Evolutionary conservation across 2,888 invertebrate species (phyloP).

Genomic region (Poecilobothrus nobilitatus): DNA sequence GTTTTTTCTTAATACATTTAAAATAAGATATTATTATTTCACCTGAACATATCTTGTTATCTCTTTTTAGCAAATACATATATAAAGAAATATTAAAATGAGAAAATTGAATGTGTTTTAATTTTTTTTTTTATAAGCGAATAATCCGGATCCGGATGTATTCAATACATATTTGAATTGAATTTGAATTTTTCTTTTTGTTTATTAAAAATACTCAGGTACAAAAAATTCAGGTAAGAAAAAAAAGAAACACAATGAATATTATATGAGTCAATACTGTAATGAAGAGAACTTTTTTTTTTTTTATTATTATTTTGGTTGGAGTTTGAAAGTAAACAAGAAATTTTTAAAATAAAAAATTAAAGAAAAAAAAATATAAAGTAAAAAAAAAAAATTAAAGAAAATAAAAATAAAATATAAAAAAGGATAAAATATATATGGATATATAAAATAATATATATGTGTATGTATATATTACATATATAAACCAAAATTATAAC

Average conservation of each 20-base stretch:
- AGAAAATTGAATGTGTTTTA: no score
- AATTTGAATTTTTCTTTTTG: background rate
- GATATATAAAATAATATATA: background rate
- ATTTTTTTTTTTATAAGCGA: background rate
- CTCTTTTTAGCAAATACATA: background rate
- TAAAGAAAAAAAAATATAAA: background rate
- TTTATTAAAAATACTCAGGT: background rate
- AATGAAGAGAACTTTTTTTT: background rate
- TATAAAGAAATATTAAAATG: no score
- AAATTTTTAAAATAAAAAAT: background rate
- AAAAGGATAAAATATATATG: background rate
- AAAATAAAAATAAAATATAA: no score
- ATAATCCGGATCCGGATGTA: constrained; percentile 6
- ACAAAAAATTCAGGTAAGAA: background rate
- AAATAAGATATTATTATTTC: no score
- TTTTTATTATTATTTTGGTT: background rate
- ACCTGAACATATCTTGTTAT: background rate
- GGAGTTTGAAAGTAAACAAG: background rate
- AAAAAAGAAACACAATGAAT: background rate
- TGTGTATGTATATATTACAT: background rate
- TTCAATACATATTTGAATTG: background rate
- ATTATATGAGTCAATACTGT: background rate
- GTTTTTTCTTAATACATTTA: background rate
- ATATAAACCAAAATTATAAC: background rate
- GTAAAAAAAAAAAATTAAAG: background rate